Evolutionary conservation across 2,113 vertebrate species (phyloP).

Genomic region (Nipponia nippon): DNA sequence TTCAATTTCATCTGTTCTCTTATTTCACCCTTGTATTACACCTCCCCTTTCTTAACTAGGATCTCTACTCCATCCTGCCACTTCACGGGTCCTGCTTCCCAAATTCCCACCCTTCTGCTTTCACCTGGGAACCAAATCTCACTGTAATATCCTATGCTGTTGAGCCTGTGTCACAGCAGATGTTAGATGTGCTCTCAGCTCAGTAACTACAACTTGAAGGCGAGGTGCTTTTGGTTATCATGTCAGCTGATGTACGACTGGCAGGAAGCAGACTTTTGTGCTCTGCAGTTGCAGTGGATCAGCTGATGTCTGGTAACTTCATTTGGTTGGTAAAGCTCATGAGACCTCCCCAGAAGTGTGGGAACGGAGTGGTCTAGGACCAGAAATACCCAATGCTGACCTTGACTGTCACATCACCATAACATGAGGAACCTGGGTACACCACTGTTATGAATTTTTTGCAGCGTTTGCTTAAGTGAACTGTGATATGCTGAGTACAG

Average conservation of each 20-base stretch:
- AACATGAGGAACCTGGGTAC: neutral
- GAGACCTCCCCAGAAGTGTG: neutral
- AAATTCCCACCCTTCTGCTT: neutral
- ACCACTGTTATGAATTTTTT: neutral
- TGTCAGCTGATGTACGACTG: neutral
- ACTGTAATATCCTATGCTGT: neutral
- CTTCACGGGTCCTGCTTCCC: neutral
- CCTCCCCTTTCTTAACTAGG: neutral
- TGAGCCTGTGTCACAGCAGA: neutral
- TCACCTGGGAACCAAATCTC: neutral
- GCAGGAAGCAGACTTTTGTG: neutral
- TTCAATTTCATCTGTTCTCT: neutral
- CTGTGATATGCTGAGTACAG: neutral
- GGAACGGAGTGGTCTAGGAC: neutral
- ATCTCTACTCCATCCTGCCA: neutral
- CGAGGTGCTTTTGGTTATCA: rapidly evolving
- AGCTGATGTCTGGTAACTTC: constrained; percentile 6
- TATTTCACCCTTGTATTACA: neutral
- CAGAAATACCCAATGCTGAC: neutral
- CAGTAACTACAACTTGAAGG: neutral
- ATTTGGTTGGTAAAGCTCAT: neutral
- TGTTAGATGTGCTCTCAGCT: neutral
- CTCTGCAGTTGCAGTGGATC: neutral
- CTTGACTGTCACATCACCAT: neutral
- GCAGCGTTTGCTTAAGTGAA: neutral